Percentiles rank a stretch among this genome's conserved stretches.
These are phyloP conservation scores for Thereva nobilitata DNA, from an alignment of 2,888 invertebrate genomes.

Conservation along the genomic window DNA sequence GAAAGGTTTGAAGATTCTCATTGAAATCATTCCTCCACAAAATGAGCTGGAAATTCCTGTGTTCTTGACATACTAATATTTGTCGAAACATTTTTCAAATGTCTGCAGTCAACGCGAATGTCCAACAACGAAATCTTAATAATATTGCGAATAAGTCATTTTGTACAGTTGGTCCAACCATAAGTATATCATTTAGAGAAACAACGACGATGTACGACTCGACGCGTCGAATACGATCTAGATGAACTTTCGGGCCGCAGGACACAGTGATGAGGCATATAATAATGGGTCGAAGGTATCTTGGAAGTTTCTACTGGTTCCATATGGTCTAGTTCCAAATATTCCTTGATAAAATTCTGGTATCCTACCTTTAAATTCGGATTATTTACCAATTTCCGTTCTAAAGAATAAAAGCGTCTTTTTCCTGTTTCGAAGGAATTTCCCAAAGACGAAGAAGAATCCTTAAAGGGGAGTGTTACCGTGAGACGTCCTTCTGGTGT, in stretches of 20 bases:
- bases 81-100: constrained; percentile 41
- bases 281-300: background rate
- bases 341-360: too few species aligned
- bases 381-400: background rate
- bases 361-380: background rate
- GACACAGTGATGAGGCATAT: background rate
- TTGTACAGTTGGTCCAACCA: too few species aligned
- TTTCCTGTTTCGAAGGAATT: constrained; percentile 15
- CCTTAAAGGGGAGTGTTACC: constrained; percentile 36
- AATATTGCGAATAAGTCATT: constrained; percentile 25
- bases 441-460: constrained; percentile 13
- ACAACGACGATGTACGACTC: constrained; percentile 34
- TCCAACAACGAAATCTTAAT: constrained; percentile 30
- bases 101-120: constrained; percentile 44
- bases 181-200: constrained; percentile 42
- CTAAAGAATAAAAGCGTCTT: constrained; percentile 1
- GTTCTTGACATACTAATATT: too few species aligned
- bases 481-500: constrained; percentile 8
- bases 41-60: too few species aligned
- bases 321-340: background rate
- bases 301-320: background rate
- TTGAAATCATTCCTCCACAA: too few species aligned
- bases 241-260: constrained; percentile 25
- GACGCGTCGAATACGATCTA: constrained; percentile 39
- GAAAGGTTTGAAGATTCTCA: too few species aligned